phyloP scores from a whole-genome alignment of 1,140 invertebrate genomes.

The Drosophila nigrodunni region DNA sequence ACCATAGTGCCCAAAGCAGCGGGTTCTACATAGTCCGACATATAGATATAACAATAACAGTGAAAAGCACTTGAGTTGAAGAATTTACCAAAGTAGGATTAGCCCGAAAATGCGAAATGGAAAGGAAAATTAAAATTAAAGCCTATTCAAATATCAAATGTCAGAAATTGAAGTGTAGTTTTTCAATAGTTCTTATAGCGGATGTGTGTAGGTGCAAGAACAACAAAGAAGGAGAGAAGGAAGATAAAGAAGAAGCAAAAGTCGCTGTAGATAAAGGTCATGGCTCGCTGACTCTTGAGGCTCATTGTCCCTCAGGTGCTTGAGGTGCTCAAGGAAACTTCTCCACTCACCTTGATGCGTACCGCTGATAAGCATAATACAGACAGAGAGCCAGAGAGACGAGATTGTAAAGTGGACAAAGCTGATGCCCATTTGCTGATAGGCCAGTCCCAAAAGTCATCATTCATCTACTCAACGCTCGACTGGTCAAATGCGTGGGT shows the following conservation, averaged over 20 bases:
- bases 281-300: constrained; percentile 26
- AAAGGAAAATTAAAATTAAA: constrained; percentile 5
- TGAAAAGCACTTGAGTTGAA: constrained; percentile 34
- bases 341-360: constrained; percentile 34
- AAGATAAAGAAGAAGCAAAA: not conserved
- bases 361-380: constrained; percentile 42
- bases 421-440: constrained; percentile 37
- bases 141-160: constrained; percentile 12
- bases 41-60: constrained; percentile 16
- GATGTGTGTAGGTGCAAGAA: constrained; percentile 23
- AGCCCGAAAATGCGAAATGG: not conserved
- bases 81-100: not conserved
- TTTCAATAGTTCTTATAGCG: constrained; percentile 15
- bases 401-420: constrained; percentile 21
- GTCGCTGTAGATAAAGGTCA: constrained; percentile 17
- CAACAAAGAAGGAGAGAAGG: constrained; percentile 8
- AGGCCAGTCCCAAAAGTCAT: constrained; percentile 28
- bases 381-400: not conserved
- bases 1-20: constrained; percentile 10
- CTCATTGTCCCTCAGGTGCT: constrained; percentile 8
- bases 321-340: constrained; percentile 14
- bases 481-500: constrained; percentile 24
- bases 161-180: constrained; percentile 4
- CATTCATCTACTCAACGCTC: constrained; percentile 35
- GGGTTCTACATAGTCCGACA: constrained; percentile 26